Evolutionary conservation across 2,797 vertebrate genomes (phyloP), one percentile per base, ranked within the genome.

Genomic region (Typhlichthys eigenmanni): DNA sequence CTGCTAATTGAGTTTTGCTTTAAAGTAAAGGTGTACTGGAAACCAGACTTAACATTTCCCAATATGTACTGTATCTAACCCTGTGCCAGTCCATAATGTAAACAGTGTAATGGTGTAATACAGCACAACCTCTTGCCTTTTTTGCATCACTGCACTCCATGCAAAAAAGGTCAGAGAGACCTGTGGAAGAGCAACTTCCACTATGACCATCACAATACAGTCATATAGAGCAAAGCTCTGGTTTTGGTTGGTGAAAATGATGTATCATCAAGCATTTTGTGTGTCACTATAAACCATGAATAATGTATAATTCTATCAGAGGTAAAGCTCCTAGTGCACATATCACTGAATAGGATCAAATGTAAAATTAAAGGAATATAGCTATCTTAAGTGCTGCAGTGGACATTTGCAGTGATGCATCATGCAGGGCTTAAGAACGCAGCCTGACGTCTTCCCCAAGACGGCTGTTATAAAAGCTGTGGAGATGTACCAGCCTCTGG

Each of bases 401-500:
- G 24, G 24, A 24, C 54, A 13, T 68, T 51, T 58, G 24, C 11
- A 54, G 34, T 68, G 14, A 24, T 48, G 60, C 47, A 16, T 77
- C 13, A 24, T 51, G 60, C 47, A 16, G 75, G 67, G 75, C 29
- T 70, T 46, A 70, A 68, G 56, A 55, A 12, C 48, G 43, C 16
- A 50, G 57, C 14, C 24, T 13, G 45, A 52, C 48, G 59, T 75
- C 63, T 52, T 43, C 57, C 66, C 75, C 60, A 60, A 75, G 73
- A 74, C 66, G 61, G 63, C 51, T 69, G 67, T 64, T 74, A 58
- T 72, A 62, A 76, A 76, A 78, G 67, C 60, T 55, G 32, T 24
- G 55, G 32, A 61, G 72, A 77, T 13, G 38, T n/a, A 57, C 4
- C 34, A 9, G 77, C 81, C 79, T 73, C 74, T 51, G 67, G 87